Evolutionary conservation across 2,113 vertebrate species (phyloP), one percentile per base, ranked within the genome.

Genomic region (Carassius auratus): DNA sequence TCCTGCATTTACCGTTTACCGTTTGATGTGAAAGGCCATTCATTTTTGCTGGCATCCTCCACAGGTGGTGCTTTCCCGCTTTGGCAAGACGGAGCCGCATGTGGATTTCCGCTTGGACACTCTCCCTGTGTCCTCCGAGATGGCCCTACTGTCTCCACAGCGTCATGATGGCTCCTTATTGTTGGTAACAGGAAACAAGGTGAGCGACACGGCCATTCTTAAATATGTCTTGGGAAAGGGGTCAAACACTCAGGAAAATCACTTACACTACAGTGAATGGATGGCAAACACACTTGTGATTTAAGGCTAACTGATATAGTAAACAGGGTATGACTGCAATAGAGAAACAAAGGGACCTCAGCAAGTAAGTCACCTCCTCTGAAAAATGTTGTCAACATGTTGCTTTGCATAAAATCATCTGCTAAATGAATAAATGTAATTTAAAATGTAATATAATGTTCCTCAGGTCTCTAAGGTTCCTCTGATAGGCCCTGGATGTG

Each of bases 161-260:
- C 87, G 81, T 38, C 93, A 93, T 19, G 89, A 92, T 36, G 96
- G 95, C 86, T 95, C 96, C 8, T 90, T 97, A 52, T 90, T 99
- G 48, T 91, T 97, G 87, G 92, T 97, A 86, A 98, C 98, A 1
- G 98, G 97, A 52, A 97, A 94, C 80, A 98, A 97, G 95, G 98
- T 99, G 91, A 91, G 92, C 13, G 26, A 55, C 76, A 50, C 23
- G n/a, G 50, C 62, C 48, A 86, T 73, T 52, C 59, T 59, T 78
- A 7, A 75, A 17, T 13, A 30, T 57, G 30, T 81, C 9, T 57
- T 30, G 21, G 76, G 48, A 17, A 55, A 71, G 1, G 78, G 66
- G 64, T 69, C 76, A 85, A 57, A 57, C 5, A 42, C 52, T 75
- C 6, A 33, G 26, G 68, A 42, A 74, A 84, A 23, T 42, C 12